Evolutionary conservation across 2,888 invertebrate species (phyloP), one percentile per base, ranked within the genome.

Genomic region (Cyrtodaria siliqua): DNA sequence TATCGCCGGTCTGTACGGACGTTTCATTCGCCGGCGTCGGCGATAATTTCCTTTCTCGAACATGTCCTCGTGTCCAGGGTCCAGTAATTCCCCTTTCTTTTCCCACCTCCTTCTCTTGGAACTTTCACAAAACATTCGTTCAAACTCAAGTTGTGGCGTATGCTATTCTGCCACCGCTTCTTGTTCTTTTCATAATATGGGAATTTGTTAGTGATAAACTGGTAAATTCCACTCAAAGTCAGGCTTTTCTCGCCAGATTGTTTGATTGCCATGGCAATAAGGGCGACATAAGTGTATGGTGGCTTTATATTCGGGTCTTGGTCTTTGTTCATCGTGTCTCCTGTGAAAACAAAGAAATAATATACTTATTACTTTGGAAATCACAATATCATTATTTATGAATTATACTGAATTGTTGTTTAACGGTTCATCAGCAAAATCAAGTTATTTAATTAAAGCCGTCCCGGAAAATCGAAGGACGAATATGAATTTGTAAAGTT

Each of bases 71-170:
- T 98, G 98, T 78, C 98, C 94, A 0, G 99, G 99, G 98, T 98
- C 99, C 98, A 99, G 86, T 98, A 97, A 92, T 97, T 97, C 0
- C 96, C 96, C 90, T 98, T 98, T 0, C 96, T 94, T 89, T 97
- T 97, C 0, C 96, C 97, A 0, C 99, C 99, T 0, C 99, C 99
- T 93, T 99, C 99, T 12, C 99, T 94, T 0, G 99, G 98, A 27
- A 99, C 98, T 94, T 99, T 99, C 55, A 99, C 97, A 93, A 99
- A 99, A 92, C 99, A 99, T 92, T 99, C 99, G 93, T 99, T 99
- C 82, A 99, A 94, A 75, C 97, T 97, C 63, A 99, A 94, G 90
- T 97, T 97, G 93, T 97, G 97, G 50, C 97, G 94, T 86, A 99
- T 99, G 20, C 98, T 98, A 93, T 99, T 99, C 93, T 99, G 99